Evolutionary conservation across 37 sponge, comb jelly and placozoan species (phyloP), one percentile per base, ranked within the genome.

Genomic region (Haliclona indistincta): DNA sequence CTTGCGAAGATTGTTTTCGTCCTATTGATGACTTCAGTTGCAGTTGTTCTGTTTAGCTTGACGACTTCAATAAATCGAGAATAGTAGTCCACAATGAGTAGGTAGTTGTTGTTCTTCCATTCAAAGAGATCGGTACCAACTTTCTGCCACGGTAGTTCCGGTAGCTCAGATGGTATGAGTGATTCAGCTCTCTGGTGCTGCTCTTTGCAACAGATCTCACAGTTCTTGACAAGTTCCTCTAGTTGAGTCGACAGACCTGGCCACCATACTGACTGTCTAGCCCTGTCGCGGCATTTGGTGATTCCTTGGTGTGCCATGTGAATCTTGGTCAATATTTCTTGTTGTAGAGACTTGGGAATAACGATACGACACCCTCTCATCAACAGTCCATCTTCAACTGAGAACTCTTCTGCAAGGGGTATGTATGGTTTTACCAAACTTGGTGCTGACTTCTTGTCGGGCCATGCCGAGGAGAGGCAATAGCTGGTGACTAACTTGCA

Each of bases 51-150:
- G 2, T 56, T 35, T 26, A 83, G 60, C 19, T 19, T 34, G 2
- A 61, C 68, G 3, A 86, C 63, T 41, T 86, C 80, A 26, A 79
- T 56, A 40, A 34, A 86, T 15, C 81, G 17, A 3, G 80, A 79
- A 29, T 40, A 71, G 62, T 79, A 79, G 40, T 84, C 85, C 13
- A 77, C 73, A 11, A 84, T 72, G 20, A 76, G 54, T 38, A 84
- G 73, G 41, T 71, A 76, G 22, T n/a, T 30, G 29, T 28, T 43
- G 7, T 62, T 53, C 58, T 71, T 69, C 71, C 71, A 76, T 3
- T 68, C 66, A 35, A 76, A 68, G 26, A 84, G 72, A 54, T 84
- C 85, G 17, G 73, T 70, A 0, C 63, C 85, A 34, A 84, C 56
- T 55, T 6, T 77, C 37, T 76, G 58, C 85, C 85, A 76, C 7